A percentile compares a stretch with the other conserved stretches of the same genome.
Evolutionary conservation across 2,797 vertebrate species (phyloP).

Genomic region (Gobio occitaniae): DNA sequence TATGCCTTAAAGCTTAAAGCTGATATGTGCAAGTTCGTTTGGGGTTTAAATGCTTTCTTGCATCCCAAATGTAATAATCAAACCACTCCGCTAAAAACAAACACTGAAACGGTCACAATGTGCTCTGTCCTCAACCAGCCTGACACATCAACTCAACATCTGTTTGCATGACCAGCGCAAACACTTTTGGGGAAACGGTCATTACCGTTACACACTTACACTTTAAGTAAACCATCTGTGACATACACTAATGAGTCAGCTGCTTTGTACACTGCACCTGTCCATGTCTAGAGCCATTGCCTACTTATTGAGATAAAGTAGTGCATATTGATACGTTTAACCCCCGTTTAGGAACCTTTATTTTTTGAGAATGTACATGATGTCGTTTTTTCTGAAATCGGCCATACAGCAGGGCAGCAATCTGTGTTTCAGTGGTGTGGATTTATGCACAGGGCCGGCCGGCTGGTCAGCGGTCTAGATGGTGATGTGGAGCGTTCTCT

Average conservation of each 20-base stretch:
- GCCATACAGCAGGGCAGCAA: background rate
- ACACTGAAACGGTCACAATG: too few relatives aligned
- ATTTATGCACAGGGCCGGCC: background rate
- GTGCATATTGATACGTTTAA: background rate
- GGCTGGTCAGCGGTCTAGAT: background rate
- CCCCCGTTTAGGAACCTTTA: background rate
- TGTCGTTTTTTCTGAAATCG: background rate
- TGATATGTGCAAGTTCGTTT: background rate
- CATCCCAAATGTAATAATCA: background rate
- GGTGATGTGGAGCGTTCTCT: background rate
- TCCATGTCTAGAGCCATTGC: background rate
- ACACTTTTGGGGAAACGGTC: background rate
- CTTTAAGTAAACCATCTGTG: background rate
- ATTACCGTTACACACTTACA: background rate
- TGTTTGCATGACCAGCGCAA: background rate
- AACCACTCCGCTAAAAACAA: background rate
- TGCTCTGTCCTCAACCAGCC: background rate
- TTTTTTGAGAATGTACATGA: background rate
- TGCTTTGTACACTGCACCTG: background rate
- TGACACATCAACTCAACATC: too few relatives aligned
- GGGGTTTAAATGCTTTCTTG: background rate
- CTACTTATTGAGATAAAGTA: background rate
- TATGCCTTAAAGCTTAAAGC: background rate
- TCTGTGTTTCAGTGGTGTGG: background rate
- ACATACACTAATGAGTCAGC: background rate